Evolutionary conservation across 2,797 vertebrate species (phyloP), one percentile per base, ranked within the genome.

Genomic region (Cossypha heuglini): DNA sequence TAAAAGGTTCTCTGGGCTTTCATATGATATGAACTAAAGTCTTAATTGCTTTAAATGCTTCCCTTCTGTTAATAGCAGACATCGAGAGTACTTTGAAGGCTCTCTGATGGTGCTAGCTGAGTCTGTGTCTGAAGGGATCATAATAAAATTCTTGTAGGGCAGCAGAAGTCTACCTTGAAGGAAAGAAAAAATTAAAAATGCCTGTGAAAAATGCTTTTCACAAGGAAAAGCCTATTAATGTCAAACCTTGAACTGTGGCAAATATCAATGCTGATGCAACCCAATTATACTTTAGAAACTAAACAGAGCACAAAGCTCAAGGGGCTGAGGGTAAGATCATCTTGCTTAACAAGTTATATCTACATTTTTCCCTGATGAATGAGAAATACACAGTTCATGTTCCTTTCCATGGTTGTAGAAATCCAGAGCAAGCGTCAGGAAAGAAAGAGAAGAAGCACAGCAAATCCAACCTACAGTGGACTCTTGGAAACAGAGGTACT

Each of bases 341-440:
- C 62, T 95, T 85, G 63, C 85, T 84, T 90, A 92, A 80, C 81
- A 88, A 94, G 77, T 93, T 88, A 49, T 38, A 80, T 68, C 75
- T 90, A 45, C 67, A 45, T 91, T 86, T 83, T 84, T 59, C 77
- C 88, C 84, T 63, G 79, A 72, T 89, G 92, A 93, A 86, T 92
- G 78, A 85, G 88, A 84, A 69, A 48, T 62, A 16, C 18, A 58
- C 58, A 46, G 85, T 82, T 25, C 7, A 48, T 25, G 28, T 76
- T 92, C 91, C 62, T 96, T 95, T 94, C 86, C 76, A 63, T 93
- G 86, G 84, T 97, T 97, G 42, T 97, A 99, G 99, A 99, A 96
- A 99, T 99, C 97, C 99, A 99, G 98, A 99, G 97, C 96, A 99
- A 98, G 97, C 98, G 99, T 10, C 99, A 99, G 92, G 99, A 99